Evolutionary conservation across 2,797 vertebrate species (phyloP), one percentile per base, ranked within the genome.

Genomic region (Pipistrellus kuhlii): DNA sequence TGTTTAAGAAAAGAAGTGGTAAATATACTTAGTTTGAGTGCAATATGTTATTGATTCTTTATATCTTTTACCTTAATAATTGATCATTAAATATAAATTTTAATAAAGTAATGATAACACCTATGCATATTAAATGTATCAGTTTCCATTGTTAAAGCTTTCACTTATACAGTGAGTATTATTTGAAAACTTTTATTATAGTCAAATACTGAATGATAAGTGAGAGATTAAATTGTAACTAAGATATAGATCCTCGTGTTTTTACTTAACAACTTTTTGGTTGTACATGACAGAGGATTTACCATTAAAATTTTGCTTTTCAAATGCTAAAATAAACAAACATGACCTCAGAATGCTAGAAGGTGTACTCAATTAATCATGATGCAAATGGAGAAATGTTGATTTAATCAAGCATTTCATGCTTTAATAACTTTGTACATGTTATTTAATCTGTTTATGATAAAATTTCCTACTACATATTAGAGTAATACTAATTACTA

Each of bases 241-340:
- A 64, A 89, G 21, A 44, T 25, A 51, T 32, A 64, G 46, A 73
- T 66, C 2, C 46, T 80, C 0, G 3, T 68, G 48, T 48, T 17
- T 66, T 8, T 66, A 81, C 38, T 75, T 57, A 69, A 94, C 6
- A 90, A 48, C 15, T 85, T 41, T 27, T 5, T 69, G 32, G 6
- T 44, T 62, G 12, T 66, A 91, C 73, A 68, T 51, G 15, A 84
- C 25, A 44, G 5, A 9, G 4, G 38, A 71, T 38, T 13, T 25
- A 86, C 17, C 57, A 68, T n/a, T 85, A 81, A 81, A 75, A 81
- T 81, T 38, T 75, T 73, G 25, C n/a, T 41, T 94, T 41, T 57
- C 8, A 14, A 4, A 75, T 41, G n/a, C 32, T 68, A 75, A 30
- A 30, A 80, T 59, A 78, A 46, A 69, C 27, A 90, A 64, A 69